phyloP scores from a whole-genome alignment of 2,113 vertebrate genomes.

The Trichechus manatus region DNA sequence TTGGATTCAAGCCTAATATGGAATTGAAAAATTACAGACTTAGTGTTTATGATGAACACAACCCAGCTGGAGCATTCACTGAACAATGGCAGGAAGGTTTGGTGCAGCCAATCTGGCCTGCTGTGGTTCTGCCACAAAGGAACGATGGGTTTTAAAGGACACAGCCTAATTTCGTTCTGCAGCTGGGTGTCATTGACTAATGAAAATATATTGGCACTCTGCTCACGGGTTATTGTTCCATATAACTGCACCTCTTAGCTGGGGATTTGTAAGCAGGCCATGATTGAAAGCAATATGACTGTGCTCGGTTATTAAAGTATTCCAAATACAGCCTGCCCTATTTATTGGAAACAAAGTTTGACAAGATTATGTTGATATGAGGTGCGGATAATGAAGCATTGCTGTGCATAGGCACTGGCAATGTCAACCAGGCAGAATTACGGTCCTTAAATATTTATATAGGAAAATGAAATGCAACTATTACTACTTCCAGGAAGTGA shows the following conservation, averaged over 20 bases:
- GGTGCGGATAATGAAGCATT: constrained; percentile 85
- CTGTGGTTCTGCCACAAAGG: constrained; percentile 66
- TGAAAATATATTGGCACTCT: constrained; percentile 86
- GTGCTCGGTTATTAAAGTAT: constrained; percentile 86
- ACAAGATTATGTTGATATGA: constrained; percentile 88
- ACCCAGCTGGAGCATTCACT: constrained; percentile 72
- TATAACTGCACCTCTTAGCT: constrained; percentile 82
- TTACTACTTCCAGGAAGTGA: constrained; percentile 85
- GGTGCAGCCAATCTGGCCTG: constrained; percentile 54
- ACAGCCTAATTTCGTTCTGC: constrained; percentile 79
- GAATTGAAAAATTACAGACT: constrained; percentile 78
- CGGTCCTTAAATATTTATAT: constrained; percentile 89
- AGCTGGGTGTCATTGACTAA: constrained; percentile 86
- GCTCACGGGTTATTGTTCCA: constrained; percentile 85
- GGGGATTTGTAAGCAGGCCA: constrained; percentile 86
- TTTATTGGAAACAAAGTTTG: constrained; percentile 88
- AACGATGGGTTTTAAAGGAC: constrained; percentile 77
- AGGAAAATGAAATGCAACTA: constrained; percentile 87
- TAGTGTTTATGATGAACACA: constrained; percentile 73
- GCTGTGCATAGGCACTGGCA: constrained; percentile 81
- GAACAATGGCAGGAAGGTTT: constrained; percentile 67
- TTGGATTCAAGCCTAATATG: constrained; percentile 68
- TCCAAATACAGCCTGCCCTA: constrained; percentile 86
- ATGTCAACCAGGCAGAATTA: constrained; percentile 87
- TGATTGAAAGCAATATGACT: constrained; percentile 86